Base-by-base conservation (phyloP, 2,113 vertebrate species). In the Xenopus laevis region DNA sequence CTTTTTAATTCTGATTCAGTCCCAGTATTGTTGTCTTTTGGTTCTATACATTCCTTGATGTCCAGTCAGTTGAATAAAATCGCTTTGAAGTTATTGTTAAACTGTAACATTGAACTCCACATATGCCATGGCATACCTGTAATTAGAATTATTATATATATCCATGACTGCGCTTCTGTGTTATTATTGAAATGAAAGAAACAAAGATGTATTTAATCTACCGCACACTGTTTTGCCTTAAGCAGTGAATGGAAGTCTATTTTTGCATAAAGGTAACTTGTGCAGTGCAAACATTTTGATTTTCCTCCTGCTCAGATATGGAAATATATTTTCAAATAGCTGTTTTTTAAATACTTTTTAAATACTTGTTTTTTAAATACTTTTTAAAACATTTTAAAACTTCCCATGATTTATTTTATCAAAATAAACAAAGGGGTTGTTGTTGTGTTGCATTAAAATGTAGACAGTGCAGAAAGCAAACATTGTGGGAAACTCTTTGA, bases 171-270 rank as follows among this genome's bases (percentile, higher is more conserved):
- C 77, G 53, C 50, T 70, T 67, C 78, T 52, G 0, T 21, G 71
- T 61, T 82, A 60, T 81, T 83, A 80, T 1, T 46, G 63, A 80
- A 81, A 81, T 79, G 75, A 55, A 33, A 61, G 79, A 81, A 82
- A 78, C 65, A 82, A 85, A 87, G 77, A 82, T 83, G 79, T 75
- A 83, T 83, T 83, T 87, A 81, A 83, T 72, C 58, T 61, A 4
- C 33, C 27, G 6, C 58, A 20, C 68, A 53, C 47, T 59, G 55
- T 72, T 74, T 59, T 55, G 68, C 68, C 57, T 60, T 46, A 57
- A 60, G 68, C 55, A 44, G 18, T 60, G 53, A 13, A 55, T 18
- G 17, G 15, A 55, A n/a, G 15, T 55, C 7, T n/a, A n/a, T 55
- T n/a, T 16, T 55, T n/a, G 53, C 53, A 50, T 13, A 50, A 50